Percentiles rank a stretch among this genome's conserved stretches.
Evolutionary conservation across 2,888 invertebrate genomes (phyloP).

Genomic region (Eupithecia vulgata): DNA sequence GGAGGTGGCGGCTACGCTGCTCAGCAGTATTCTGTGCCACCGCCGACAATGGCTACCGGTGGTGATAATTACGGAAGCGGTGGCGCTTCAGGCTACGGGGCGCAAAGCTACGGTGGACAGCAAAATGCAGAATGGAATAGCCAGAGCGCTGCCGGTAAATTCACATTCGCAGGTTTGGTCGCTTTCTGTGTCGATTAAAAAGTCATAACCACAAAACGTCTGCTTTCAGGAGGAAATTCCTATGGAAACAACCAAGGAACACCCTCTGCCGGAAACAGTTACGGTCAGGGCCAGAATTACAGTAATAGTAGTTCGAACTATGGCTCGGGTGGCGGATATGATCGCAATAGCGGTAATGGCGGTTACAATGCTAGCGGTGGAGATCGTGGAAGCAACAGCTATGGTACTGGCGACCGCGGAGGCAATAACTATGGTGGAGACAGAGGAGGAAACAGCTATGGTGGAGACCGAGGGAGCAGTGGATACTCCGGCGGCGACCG

Average conservation of each 20-base stretch:
- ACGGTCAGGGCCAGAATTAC: constrained; percentile 71
- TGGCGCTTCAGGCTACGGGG: constrained; percentile 53
- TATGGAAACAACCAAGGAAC: constrained; percentile 59
- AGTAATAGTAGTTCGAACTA: constrained; percentile 57
- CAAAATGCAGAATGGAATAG: constrained; percentile 71
- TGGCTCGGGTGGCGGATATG: constrained; percentile 57
- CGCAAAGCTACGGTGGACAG: constrained; percentile 67
- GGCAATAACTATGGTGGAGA: constrained; percentile 70
- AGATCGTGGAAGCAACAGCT: constrained; percentile 48
- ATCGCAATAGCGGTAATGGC: constrained; percentile 57
- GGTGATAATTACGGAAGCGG: constrained; percentile 70
- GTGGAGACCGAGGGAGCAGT: constrained; percentile 73
- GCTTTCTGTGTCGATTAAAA: not conserved
- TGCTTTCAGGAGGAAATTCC: constrained; percentile 58
- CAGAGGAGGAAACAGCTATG: constrained; percentile 66
- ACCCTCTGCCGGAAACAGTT: constrained; percentile 60
- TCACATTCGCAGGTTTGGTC: not conserved
- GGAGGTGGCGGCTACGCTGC: constrained; percentile 71
- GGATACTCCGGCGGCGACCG: constrained; percentile 75
- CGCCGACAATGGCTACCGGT: constrained; percentile 70
- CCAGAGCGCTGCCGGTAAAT: constrained; percentile 56
- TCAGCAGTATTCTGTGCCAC: constrained; percentile 78
- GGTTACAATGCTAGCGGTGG: constrained; percentile 51
- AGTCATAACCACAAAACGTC: constrained; percentile 13
- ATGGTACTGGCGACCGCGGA: constrained; percentile 55